phyloP scores from a whole-genome alignment of 2,113 vertebrate species.

The Edolisoma coerulescens region DNA sequence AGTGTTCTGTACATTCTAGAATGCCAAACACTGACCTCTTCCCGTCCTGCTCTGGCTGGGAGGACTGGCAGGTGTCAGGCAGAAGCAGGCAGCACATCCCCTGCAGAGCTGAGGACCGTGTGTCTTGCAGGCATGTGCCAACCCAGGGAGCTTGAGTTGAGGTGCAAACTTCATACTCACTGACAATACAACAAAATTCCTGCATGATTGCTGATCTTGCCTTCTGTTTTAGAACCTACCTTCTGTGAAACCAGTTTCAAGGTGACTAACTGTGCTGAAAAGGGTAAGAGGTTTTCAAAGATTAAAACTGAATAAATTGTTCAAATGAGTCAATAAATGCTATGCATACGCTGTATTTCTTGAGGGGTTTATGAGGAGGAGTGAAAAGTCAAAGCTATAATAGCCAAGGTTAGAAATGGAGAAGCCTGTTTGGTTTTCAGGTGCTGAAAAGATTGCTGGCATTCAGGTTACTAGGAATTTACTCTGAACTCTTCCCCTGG shows the following conservation, averaged over 20 bases:
- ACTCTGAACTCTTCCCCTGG: background rate
- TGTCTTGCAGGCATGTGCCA: background rate
- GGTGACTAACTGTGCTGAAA: background rate
- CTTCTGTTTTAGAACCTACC: background rate
- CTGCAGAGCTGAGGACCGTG: rapidly evolving
- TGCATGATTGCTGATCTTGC: background rate
- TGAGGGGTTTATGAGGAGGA: background rate
- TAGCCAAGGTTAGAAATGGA: background rate
- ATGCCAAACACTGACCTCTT: background rate
- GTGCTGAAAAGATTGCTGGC: background rate
- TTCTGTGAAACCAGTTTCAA: background rate
- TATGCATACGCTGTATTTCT: background rate
- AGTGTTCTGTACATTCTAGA: background rate
- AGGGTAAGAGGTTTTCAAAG: background rate
- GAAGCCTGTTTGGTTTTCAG: background rate
- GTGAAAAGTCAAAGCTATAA: background rate
- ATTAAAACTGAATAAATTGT: background rate
- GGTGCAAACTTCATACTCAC: background rate
- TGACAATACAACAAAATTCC: background rate
- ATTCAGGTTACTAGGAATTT: background rate
- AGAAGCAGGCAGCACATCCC: background rate
- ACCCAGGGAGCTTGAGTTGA: rapidly evolving
- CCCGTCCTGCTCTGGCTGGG: background rate
- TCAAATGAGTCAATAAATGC: background rate
- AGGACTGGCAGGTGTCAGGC: background rate